These are phyloP conservation scores for Limnodromus scolopaceus DNA, from an alignment of 2,797 vertebrate genomes.

Conservation along the genomic window DNA sequence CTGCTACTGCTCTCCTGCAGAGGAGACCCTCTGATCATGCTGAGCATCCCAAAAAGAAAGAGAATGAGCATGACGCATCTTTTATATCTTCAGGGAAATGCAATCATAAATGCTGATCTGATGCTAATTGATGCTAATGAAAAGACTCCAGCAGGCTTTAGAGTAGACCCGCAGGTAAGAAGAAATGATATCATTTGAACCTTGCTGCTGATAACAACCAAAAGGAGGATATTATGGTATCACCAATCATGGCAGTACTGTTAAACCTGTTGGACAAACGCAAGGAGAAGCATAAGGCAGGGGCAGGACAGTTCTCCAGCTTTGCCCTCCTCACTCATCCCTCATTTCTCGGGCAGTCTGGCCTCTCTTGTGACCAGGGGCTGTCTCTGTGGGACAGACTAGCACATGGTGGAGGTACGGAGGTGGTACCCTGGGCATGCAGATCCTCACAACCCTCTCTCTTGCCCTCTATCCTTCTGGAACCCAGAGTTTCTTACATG, in stretches of 20 bases:
- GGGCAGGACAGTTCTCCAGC: neutral
- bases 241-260: neutral
- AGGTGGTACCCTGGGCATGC: neutral
- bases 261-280: neutral
- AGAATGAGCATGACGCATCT: neutral
- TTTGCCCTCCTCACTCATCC: neutral
- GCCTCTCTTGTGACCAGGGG: neutral
- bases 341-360: neutral
- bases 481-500: neutral
- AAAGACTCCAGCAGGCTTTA: neutral
- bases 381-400: neutral
- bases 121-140: neutral
- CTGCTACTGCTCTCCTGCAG: neutral
- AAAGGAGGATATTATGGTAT: neutral
- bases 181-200: neutral
- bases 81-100: neutral
- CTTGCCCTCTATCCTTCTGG: neutral
- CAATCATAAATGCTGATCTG: neutral
- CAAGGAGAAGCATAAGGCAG: neutral
- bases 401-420: rapidly evolving
- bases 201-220: neutral
- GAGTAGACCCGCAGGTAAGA: neutral
- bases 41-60: neutral
- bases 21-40: neutral
- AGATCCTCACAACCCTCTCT: neutral